Conservation (phyloP, 2,797 vertebrate genomes). For the Chelonia mydas region DNA sequence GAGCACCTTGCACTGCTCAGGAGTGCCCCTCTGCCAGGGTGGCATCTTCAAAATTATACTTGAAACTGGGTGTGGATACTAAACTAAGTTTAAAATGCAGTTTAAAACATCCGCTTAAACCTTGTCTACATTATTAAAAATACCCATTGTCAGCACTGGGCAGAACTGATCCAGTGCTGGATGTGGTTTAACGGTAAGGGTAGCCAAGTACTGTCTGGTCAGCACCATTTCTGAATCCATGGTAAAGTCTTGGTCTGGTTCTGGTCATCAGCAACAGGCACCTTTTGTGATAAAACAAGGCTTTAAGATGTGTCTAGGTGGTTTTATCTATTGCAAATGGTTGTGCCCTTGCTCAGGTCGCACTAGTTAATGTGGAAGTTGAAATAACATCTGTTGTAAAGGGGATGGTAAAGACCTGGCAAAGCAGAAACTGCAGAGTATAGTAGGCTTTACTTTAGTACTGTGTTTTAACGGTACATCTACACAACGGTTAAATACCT, state of each 20-base stretch:
- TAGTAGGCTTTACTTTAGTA: rapidly evolving
- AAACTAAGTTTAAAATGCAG: background rate
- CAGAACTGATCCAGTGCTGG: background rate
- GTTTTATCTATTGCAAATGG: background rate
- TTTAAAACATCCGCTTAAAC: background rate
- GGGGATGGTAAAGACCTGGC: background rate
- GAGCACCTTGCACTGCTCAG: background rate
- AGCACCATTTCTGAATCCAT: background rate
- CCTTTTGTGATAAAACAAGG: background rate
- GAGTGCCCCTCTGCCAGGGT: background rate
- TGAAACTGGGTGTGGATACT: background rate
- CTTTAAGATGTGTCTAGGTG: background rate
- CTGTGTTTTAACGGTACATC: background rate
- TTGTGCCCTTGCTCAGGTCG: background rate
- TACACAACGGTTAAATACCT: background rate
- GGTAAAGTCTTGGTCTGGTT: background rate
- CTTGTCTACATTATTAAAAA: background rate
- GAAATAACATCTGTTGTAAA: background rate
- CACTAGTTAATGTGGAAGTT: background rate
- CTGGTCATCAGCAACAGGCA: background rate
- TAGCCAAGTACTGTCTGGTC: background rate
- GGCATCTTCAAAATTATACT: background rate
- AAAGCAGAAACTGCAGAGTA: background rate
- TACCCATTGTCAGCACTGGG: background rate
- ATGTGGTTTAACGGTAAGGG: background rate